These are phyloP conservation scores for Solenodon paradoxus DNA, from an alignment of 2,113 vertebrate genomes.

Conservation along the genomic window DNA sequence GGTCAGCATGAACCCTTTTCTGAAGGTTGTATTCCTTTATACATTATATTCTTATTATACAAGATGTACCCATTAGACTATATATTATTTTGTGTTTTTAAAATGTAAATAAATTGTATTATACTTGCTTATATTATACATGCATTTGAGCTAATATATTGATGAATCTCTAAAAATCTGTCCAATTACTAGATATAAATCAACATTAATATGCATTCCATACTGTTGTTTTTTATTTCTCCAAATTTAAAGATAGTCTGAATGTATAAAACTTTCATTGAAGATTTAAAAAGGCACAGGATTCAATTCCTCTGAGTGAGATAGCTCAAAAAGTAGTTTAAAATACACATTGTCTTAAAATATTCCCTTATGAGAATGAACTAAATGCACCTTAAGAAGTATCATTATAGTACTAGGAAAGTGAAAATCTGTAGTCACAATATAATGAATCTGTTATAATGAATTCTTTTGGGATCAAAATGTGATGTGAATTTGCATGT, in stretches of 20 bases:
- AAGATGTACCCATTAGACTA: not conserved
- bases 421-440: not conserved
- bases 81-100: not conserved
- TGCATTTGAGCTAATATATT: not conserved
- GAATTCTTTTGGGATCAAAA: not conserved
- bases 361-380: slow-evolving; percentile 11
- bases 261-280: not conserved
- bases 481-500: not conserved
- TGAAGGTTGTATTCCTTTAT: not conserved
- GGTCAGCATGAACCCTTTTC: not conserved
- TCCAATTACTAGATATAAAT: not conserved
- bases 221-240: not conserved
- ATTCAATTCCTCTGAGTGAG: slow-evolving; percentile 3
- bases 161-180: not conserved
- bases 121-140: not conserved
- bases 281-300: slow-evolving; percentile 36
- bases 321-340: not conserved
- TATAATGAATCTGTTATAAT: not conserved
- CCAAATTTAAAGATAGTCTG: not conserved
- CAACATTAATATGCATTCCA: not conserved
- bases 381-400: not conserved
- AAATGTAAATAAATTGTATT: slow-evolving; percentile 10
- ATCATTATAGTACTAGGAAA: slow-evolving; percentile 36
- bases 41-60: not conserved
- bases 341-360: not conserved